Conservation (phyloP, 2,888 invertebrate species). For the Mythimna albipuncta region DNA sequence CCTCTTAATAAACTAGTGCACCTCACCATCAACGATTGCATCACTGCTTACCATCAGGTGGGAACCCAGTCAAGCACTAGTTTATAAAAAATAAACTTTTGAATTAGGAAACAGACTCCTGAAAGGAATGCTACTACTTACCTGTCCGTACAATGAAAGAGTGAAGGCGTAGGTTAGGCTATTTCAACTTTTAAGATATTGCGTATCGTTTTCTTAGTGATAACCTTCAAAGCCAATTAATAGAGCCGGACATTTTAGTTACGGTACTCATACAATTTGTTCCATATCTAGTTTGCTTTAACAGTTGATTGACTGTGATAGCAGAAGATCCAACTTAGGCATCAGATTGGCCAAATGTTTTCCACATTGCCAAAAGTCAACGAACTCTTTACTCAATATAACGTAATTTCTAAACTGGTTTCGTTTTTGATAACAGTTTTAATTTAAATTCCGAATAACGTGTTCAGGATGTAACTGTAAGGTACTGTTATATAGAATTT, state of each 20-base stretch:
- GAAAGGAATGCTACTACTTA: too few species aligned
- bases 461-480: constrained; percentile 53
- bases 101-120: too few species aligned
- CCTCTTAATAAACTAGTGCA: too few species aligned
- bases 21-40: too few species aligned
- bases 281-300: neutral
- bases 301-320: constrained; percentile 16
- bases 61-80: too few species aligned
- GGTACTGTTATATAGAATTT: constrained; percentile 54
- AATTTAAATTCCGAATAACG: constrained; percentile 31
- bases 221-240: neutral
- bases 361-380: constrained; percentile 38
- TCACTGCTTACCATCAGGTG: too few species aligned
- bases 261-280: neutral
- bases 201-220: neutral
- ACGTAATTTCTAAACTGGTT: constrained; percentile 56
- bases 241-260: constrained; percentile 17
- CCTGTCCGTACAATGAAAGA: too few species aligned
- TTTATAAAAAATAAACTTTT: too few species aligned
- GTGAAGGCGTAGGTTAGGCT: neutral
- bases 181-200: neutral
- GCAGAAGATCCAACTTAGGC: constrained; percentile 5
- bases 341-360: constrained; percentile 8
- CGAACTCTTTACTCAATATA: constrained; percentile 49
- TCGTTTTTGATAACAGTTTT: constrained; percentile 43